Conservation (phyloP, 2,888 invertebrate genomes). For the Labia minor region DNA sequence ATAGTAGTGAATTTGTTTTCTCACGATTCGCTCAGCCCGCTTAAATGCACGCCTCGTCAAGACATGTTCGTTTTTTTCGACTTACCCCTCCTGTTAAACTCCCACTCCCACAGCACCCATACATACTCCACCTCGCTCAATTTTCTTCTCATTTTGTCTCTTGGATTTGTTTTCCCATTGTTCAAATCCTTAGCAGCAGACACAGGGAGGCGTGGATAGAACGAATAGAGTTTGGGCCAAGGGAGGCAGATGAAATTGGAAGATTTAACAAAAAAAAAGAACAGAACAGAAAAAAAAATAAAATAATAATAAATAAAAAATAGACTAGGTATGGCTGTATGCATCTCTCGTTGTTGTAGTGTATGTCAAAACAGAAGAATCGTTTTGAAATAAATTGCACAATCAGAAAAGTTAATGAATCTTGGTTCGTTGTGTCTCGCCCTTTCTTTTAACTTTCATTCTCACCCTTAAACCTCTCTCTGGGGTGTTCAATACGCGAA, state of each 20-base stretch:
- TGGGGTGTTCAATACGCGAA: not conserved
- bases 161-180: slow-evolving; percentile 1
- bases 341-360: not conserved
- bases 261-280: not conserved
- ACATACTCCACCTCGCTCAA: not conserved
- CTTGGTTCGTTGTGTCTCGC: not conserved
- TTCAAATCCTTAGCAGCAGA: not conserved
- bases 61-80: not conserved
- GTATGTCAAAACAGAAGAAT: slow-evolving; percentile 3
- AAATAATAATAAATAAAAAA: slow-evolving; percentile 13
- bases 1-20: not conserved
- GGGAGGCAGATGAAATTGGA: not conserved
- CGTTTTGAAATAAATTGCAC: slow-evolving; percentile 13
- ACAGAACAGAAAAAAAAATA: not conserved
- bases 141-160: slow-evolving; percentile 13
- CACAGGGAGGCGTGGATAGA: not conserved
- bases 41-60: not conserved
- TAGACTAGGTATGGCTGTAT: not conserved
- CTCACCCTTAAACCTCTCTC: slow-evolving; percentile 1
- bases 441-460: not conserved
- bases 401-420: slow-evolving; percentile 8
- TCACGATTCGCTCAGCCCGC: not conserved
- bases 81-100: not conserved
- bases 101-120: not conserved
- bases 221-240: too few species aligned